These are phyloP conservation scores for Lathamus discolor DNA, from an alignment of 2,113 vertebrate genomes.

Conservation along the genomic window DNA sequence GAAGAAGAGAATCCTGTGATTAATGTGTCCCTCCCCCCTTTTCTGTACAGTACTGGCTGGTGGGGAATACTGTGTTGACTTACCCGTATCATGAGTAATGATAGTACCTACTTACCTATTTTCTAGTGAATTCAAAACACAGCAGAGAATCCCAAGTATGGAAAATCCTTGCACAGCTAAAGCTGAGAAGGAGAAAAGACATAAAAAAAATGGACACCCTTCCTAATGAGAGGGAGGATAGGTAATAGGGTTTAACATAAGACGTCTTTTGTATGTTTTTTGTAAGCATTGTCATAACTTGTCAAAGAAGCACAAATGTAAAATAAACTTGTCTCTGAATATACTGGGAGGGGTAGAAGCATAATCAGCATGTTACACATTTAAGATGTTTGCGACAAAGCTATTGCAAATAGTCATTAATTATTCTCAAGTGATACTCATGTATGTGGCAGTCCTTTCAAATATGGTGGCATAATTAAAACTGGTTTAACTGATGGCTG, in stretches of 20 bases:
- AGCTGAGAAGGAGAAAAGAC: neutral
- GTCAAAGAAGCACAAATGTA: neutral
- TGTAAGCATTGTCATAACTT: neutral
- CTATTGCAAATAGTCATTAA: neutral
- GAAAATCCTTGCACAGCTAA: neutral
- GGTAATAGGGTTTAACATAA: neutral
- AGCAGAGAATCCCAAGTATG: neutral
- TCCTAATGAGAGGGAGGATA: neutral
- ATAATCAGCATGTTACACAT: neutral
- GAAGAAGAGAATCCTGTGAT: neutral
- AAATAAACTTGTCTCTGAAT: conserved; percentile 35
- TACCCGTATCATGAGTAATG: neutral
- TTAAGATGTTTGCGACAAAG: neutral
- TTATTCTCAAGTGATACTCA: conserved; percentile 12
- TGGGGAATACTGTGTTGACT: neutral
- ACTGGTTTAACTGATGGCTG: neutral
- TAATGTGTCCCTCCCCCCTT: neutral
- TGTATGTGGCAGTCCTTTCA: conserved; percentile 5
- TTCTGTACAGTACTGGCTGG: neutral
- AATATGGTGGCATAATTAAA: conserved; percentile 51
- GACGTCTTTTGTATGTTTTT: neutral
- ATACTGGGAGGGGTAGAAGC: neutral
- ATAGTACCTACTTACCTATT: neutral
- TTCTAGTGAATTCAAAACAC: neutral
- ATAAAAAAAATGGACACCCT: neutral